Evolutionary conservation across 2,888 invertebrate genomes (phyloP), one percentile per base, ranked within the genome.

Genomic region (Spisula solida): DNA sequence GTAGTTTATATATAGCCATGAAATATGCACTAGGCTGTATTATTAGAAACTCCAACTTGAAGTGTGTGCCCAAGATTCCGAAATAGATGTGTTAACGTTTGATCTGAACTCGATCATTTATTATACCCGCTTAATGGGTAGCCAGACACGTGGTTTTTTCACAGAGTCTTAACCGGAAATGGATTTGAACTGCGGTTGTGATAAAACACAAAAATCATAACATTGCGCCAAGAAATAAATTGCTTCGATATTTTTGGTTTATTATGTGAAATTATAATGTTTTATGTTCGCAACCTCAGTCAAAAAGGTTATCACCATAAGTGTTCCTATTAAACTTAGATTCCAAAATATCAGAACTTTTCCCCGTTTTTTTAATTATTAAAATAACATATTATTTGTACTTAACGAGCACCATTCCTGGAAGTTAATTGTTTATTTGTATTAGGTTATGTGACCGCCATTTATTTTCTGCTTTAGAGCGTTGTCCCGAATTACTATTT

Each of bases 1-100:
- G 60, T 47, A 85, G 86, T 82, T 86, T 86, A 91, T 91, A 89
- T 91, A 91, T 84, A 66, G 85, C 29, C 66, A 75, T 79, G 80
- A 88, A 85, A 82, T 87, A 88, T 87, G 81, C 51, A 41, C 85
- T 25, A 25, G 29, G 75, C 83, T 83, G 70, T 83, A 83, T 83
- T 83, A 83, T 75, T 83, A 83, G 83, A 31, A 75, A 12, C 29
- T 66, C 75, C n/a, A 16, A 70, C 29, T 25, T 83, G 48, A 75
- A 83, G 83, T 51, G 83, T 48, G 83, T 51, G 75, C 48, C 48
- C 75, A 47, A 75, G 70, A 75, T 75, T 48, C 75, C 82, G 75
- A 51, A 83, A 83, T 83, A 83, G 83, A 83, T 75, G 51, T 29
- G 83, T 70, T 51, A 51, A 51, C 75, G 83, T 83, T 83, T 83